phyloP scores from a whole-genome alignment of 1,140 invertebrate species.

The Zaprionus vittiger region DNA sequence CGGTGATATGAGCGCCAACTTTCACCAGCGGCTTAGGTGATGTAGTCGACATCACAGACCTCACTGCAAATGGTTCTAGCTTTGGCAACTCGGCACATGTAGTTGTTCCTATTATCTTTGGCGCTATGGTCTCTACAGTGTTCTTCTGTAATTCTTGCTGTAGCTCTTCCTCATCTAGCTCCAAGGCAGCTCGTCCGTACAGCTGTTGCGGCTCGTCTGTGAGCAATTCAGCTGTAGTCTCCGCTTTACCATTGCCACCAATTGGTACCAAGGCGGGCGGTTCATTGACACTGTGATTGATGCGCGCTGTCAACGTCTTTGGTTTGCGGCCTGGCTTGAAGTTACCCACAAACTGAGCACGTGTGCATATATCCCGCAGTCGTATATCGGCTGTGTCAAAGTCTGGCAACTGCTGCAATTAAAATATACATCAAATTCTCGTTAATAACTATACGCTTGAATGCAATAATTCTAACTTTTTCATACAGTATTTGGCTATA shows the following conservation, averaged over 20 bases:
- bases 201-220: conserved; percentile 68
- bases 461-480: not conserved
- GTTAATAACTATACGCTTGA: not conserved
- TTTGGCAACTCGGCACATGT: conserved; percentile 54
- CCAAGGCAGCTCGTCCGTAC: conserved; percentile 49
- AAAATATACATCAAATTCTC: not conserved
- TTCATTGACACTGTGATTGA: conserved; percentile 55
- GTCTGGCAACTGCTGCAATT: conserved; percentile 82
- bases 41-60: conserved; percentile 4
- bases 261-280: conserved; percentile 79
- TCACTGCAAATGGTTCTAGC: conserved; percentile 48
- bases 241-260: conserved; percentile 29
- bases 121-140: conserved; percentile 5
- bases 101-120: conserved; percentile 34
- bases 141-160: conserved; percentile 43
- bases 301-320: conserved; percentile 59
- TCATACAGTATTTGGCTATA: not conserved
- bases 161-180: conserved; percentile 36
- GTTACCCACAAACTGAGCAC: conserved; percentile 75
- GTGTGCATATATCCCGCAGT: conserved; percentile 73
- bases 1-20: conserved; percentile 45
- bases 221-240: conserved; percentile 45
- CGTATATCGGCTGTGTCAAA: conserved; percentile 82
- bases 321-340: conserved; percentile 77
- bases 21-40: conserved; percentile 35